Conservation (phyloP, 1,140 invertebrate species). For the Condylostylus longicornis region DNA sequence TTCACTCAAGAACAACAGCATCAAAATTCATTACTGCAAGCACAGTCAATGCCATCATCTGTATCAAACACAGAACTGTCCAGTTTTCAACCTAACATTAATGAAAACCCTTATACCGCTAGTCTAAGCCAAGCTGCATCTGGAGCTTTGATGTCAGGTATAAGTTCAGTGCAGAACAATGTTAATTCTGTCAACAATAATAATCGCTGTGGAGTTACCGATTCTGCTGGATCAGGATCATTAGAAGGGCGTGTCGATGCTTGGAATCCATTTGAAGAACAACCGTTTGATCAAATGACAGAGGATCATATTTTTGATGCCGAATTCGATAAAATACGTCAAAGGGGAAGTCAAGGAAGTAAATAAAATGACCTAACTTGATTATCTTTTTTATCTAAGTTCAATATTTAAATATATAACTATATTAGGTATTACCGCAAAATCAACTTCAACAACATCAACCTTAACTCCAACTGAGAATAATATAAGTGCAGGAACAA, state of each 20-base stretch:
- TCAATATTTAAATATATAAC: neutral
- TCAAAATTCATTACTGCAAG: constrained; percentile 1
- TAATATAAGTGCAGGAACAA: constrained; percentile 1
- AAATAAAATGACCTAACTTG: constrained; percentile 26
- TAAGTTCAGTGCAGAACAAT: too few relatives aligned
- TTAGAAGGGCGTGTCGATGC: constrained; percentile 34
- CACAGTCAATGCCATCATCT: constrained; percentile 8
- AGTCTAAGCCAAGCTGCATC: too few relatives aligned
- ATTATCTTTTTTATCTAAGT: neutral
- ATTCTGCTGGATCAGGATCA: constrained; percentile 20
- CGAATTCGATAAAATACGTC: constrained; percentile 71
- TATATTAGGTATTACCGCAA: constrained; percentile 24
- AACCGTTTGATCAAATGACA: constrained; percentile 56
- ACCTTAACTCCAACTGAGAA: constrained; percentile 29
- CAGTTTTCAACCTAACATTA: constrained; percentile 9
- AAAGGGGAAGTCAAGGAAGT: constrained; percentile 64
- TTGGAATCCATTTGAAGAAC: constrained; percentile 73
- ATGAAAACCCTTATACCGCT: neutral
- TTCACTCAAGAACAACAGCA: constrained; percentile 11
- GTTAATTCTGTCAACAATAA: too few relatives aligned
- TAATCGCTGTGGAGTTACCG: too few relatives aligned
- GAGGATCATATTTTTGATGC: constrained; percentile 76
- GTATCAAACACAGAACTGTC: constrained; percentile 23
- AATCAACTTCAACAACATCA: constrained; percentile 27
- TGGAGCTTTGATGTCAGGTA: too few relatives aligned